Percentiles rank a stretch among this genome's conserved stretches.
These are phyloP conservation scores for Machimus atricapillus DNA, from an alignment of 2,888 invertebrate genomes.

Conservation along the genomic window DNA sequence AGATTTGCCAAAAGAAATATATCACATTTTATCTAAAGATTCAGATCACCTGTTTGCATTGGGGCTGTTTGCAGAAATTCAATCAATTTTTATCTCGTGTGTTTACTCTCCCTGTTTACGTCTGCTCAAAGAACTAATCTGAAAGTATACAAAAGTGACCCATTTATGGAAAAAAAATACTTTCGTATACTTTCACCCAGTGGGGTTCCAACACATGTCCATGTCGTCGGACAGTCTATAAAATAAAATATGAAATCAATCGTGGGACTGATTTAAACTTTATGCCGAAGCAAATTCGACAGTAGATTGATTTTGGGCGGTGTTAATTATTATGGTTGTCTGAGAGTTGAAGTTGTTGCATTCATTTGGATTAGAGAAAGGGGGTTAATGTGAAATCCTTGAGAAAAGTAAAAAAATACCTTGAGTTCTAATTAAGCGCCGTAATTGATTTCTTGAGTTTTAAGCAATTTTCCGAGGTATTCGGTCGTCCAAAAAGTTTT, in stretches of 20 bases:
- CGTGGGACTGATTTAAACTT: neutral
- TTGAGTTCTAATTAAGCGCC: neutral
- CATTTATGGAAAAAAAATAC: conserved; percentile 15
- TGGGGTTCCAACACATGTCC: neutral
- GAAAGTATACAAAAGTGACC: conserved; percentile 28
- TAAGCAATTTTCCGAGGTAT: neutral
- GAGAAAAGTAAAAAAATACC: neutral
- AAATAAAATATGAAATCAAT: neutral
- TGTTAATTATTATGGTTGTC: neutral
- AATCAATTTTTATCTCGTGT: conserved; percentile 32
- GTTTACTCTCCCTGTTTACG: conserved; percentile 2
- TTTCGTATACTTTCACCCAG: neutral
- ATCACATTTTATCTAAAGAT: neutral
- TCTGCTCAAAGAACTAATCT: conserved; percentile 27
- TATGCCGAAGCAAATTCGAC: neutral
- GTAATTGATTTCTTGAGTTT: neutral
- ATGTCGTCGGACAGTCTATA: neutral
- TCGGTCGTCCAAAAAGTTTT: neutral
- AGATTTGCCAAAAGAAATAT: neutral
- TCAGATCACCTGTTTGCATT: neutral
- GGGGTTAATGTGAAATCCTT: neutral
- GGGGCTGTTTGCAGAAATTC: neutral
- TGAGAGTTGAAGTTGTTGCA: neutral
- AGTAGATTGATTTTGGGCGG: neutral
- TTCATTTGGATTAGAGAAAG: neutral